Evolutionary conservation across 2,888 invertebrate genomes (phyloP), one percentile per base, ranked within the genome.

Genomic region (Agapostemon virescens): DNA sequence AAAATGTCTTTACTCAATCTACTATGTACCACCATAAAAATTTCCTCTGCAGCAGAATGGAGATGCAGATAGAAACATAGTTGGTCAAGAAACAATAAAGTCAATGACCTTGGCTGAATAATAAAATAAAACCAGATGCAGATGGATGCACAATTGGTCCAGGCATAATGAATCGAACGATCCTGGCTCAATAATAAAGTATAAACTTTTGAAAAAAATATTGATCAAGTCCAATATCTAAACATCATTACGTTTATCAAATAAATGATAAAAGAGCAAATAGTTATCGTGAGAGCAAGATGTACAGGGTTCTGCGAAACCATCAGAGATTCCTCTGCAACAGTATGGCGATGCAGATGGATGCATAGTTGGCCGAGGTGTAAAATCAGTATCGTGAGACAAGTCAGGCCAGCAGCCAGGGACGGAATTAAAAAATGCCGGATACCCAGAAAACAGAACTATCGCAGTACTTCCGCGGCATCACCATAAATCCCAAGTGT

Each of bases 401-500:
- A 42, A 23, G 33, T 2, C 33, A 36, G 36, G n/a, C 33, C 33
- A 23, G 42, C 9, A 36, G 9, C n/a, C 45, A n/a, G 20, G 33
- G 17, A 45, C 20, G 20, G 4, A 55, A 30, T 55, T 69, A 75
- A 74, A 77, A 81, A 67, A 69, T 52, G 23, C 45, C 13, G 83
- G 84, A 86, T 82, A 81, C 71, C 66, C 71, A 68, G 77, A 81
- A 87, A 87, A 86, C 88, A 87, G 86, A 88, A 89, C 88, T 88
- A 87, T 87, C 83, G 85, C 85, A 85, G 82, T 74, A 85, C 84
- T 84, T 86, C 86, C 82, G 85, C 86, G 87, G 90, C 89, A 90
- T 90, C 91, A 90, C 91, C 91, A 91, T 92, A 92, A 92, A 92
- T 92, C 90, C 90, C 86, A 81, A 86, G 88, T 84, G 89, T 90